These are phyloP conservation scores for Euura saliciscinereae DNA, from an alignment of 1,140 invertebrate species.

Conservation along the genomic window DNA sequence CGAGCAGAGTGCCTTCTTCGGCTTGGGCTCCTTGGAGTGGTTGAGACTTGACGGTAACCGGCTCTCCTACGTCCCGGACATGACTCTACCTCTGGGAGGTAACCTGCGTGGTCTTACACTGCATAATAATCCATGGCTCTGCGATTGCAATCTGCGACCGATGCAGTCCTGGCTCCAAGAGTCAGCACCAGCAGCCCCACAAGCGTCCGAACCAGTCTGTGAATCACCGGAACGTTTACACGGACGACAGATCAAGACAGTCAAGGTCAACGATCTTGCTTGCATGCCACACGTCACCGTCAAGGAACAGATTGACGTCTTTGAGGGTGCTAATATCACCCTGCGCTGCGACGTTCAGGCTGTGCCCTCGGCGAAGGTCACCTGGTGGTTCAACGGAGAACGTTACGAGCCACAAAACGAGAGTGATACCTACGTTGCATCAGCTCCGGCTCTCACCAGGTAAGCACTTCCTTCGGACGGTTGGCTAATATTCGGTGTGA, in stretches of 20 bases:
- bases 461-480: not conserved
- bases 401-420: constrained; percentile 48
- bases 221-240: constrained; percentile 70
- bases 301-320: constrained; percentile 64
- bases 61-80: constrained; percentile 66
- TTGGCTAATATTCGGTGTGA: no score
- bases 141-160: constrained; percentile 81
- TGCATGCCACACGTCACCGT: constrained; percentile 80
- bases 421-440: constrained; percentile 39
- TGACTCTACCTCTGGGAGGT: constrained; percentile 65
- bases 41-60: constrained; percentile 83
- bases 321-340: constrained; percentile 79
- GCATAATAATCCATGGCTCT: constrained; percentile 88
- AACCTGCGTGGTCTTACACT: constrained; percentile 78
- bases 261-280: constrained; percentile 77
- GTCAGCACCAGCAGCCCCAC: constrained; percentile 68
- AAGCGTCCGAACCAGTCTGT: constrained; percentile 73
- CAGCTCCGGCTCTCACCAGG: constrained; percentile 29
- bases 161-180: constrained; percentile 79
- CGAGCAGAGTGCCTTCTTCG: constrained; percentile 81
- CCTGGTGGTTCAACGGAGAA: constrained; percentile 82
- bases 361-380: constrained; percentile 76
- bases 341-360: constrained; percentile 79
- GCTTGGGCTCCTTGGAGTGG: constrained; percentile 82
- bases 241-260: constrained; percentile 70